Percentiles rank a stretch among this genome's conserved stretches.
Conservation (phyloP, 1,140 invertebrate species). For the Venturia canescens region DNA sequence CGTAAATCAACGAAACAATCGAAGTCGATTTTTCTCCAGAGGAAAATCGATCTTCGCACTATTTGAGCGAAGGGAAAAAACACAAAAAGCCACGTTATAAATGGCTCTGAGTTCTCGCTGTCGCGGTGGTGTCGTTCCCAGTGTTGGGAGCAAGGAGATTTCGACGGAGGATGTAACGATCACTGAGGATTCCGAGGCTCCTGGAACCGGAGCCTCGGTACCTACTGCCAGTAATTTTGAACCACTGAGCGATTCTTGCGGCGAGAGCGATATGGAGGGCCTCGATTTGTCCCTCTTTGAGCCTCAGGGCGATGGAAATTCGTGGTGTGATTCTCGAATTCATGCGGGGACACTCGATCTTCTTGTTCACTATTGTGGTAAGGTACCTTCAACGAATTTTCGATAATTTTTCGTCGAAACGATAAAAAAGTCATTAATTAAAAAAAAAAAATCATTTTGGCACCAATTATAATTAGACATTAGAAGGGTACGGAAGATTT, state of each 20-base stretch:
- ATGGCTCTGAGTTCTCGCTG: slow-evolving; percentile 64
- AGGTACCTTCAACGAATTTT: slow-evolving; percentile 52
- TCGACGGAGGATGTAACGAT: slow-evolving; percentile 35
- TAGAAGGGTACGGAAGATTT: no score
- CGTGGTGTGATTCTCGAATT: slow-evolving; percentile 71
- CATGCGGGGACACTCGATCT: slow-evolving; percentile 73
- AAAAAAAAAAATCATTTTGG: no score
- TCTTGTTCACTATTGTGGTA: slow-evolving; percentile 72
- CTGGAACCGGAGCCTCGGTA: slow-evolving; percentile 46
- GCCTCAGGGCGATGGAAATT: slow-evolving; percentile 76
- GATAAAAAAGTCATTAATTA: background rate
- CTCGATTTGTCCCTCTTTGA: slow-evolving; percentile 83
- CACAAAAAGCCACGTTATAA: slow-evolving; percentile 9
- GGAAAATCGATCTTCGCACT: background rate
- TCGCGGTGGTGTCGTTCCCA: slow-evolving; percentile 47
- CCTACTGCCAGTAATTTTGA: slow-evolving; percentile 61
- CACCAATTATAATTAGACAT: no score
- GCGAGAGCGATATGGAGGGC: slow-evolving; percentile 82
- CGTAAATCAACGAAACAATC: background rate
- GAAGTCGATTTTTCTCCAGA: background rate
- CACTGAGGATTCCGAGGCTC: slow-evolving; percentile 39
- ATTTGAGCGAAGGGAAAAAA: slow-evolving; percentile 18
- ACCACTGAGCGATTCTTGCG: slow-evolving; percentile 72
- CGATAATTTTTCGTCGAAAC: background rate
- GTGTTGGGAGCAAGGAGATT: slow-evolving; percentile 43